Evolutionary conservation across 2,113 vertebrate genomes (phyloP).

Genomic region (Miniopterus natalensis): DNA sequence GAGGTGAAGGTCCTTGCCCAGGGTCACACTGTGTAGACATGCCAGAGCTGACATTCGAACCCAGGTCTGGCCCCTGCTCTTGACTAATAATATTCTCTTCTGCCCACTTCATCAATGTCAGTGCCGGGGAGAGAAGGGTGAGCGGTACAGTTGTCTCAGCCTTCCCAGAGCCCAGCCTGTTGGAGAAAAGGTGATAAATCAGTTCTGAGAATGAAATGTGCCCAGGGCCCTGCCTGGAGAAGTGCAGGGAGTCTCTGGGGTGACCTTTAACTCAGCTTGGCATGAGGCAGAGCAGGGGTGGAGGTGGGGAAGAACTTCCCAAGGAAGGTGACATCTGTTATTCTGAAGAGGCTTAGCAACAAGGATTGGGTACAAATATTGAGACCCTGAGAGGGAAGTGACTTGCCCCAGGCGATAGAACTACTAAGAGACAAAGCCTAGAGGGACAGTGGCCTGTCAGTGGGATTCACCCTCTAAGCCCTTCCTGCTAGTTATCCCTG

Average conservation of each 20-base stretch:
- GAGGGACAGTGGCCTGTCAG: neutral
- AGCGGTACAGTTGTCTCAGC: neutral
- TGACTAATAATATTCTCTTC: neutral
- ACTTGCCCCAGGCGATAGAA: neutral
- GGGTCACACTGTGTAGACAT: neutral
- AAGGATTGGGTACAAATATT: neutral
- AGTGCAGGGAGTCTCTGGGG: neutral
- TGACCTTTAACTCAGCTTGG: neutral
- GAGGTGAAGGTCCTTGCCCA: too few relatives aligned
- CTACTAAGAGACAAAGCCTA: neutral
- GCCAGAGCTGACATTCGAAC: neutral
- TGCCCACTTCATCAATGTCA: neutral
- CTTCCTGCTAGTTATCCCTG: neutral
- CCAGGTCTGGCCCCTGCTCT: neutral
- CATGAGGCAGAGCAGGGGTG: neutral
- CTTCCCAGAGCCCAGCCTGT: neutral
- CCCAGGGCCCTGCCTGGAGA: neutral
- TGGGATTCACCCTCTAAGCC: neutral
- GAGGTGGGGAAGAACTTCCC: neutral
- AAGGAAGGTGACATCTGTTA: neutral
- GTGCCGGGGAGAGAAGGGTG: neutral
- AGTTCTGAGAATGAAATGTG: neutral
- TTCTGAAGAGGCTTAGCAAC: neutral
- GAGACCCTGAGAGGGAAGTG: neutral
- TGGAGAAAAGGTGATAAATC: neutral